Evolutionary conservation across 2,888 invertebrate genomes (phyloP), one percentile per base, ranked within the genome.

Genomic region (Chrysolina americana): DNA sequence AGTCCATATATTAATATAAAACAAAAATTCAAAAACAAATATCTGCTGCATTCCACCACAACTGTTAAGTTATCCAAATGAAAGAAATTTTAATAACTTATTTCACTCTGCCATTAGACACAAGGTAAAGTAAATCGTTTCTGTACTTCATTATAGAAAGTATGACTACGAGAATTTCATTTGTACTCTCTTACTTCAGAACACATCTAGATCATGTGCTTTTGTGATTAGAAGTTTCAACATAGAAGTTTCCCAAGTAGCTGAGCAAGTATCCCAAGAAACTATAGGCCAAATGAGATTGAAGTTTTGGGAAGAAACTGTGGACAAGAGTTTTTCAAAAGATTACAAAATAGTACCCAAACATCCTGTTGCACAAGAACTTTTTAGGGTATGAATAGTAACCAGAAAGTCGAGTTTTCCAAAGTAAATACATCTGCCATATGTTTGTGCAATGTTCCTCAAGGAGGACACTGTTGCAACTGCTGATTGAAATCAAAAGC

Each of bases 161-260:
- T 89, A 94, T 88, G 98, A 99, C 88, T 94, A 96, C 89, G 98
- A 98, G 88, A 97, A 96, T 85, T 99, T 94, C 88, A 88, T 98
- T 76, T 95, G 96, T 78, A 94, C 95, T 15, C 72, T 86, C 41
- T 89, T 98, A 68, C 89, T 97, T 28, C 89, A 97, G 81, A 91
- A 93, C 36, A 86, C 89, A 41, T 86, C 92, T 15, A 90, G 95
- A 78, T 89, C 94, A 17, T 90, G 92, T n/a, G 95, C 94, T 0
- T 91, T 98, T 85, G 95, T 96, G 1, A 88, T 98, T 11, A 90
- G 98, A 83, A 97, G 98, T 41, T 96, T 98, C 82, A 98, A 98
- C 88, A 94, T 96, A 1, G 98, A 98, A 91, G 89, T 98, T 68
- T 94, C 98, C 10, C 91, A 93, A 84, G 92, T 98, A 74, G 92